Conservation (phyloP, 2,888 invertebrate genomes). For the Agonopterix subpropinquella region DNA sequence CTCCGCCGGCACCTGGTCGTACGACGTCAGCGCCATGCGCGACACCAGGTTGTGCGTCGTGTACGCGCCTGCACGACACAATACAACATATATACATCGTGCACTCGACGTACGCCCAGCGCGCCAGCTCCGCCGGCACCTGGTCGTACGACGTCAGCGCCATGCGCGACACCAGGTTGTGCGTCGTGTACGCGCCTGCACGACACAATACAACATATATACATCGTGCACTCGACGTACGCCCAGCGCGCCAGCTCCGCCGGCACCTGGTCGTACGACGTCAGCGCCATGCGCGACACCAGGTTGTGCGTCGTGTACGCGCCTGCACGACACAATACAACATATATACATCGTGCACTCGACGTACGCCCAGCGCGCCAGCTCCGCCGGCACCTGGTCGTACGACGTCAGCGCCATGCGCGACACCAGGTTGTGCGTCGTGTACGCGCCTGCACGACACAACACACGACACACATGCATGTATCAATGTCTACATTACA, state of each 20-base stretch:
- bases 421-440: constrained; percentile 96
- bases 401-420: constrained; percentile 97
- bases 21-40: constrained; percentile 95
- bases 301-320: constrained; percentile 99
- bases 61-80: constrained; percentile 97
- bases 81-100: too few species aligned
- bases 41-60: constrained; percentile 97
- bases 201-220: too few species aligned
- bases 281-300: constrained; percentile 95
- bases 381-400: constrained; percentile 96
- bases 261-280: constrained; percentile 98
- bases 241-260: constrained; percentile 92
- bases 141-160: constrained; percentile 98
- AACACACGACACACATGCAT: background rate
- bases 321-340: too few species aligned
- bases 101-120: constrained; percentile 94
- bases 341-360: constrained; percentile 99
- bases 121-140: constrained; percentile 94
- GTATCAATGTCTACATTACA: background rate
- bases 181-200: constrained; percentile 98
- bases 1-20: constrained; percentile 97
- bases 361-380: constrained; percentile 91
- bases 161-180: constrained; percentile 95
- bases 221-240: constrained; percentile 98
- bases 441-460: constrained; percentile 90